Conservation (phyloP, 2,888 invertebrate genomes). For the Drosophila acutilabella region DNA sequence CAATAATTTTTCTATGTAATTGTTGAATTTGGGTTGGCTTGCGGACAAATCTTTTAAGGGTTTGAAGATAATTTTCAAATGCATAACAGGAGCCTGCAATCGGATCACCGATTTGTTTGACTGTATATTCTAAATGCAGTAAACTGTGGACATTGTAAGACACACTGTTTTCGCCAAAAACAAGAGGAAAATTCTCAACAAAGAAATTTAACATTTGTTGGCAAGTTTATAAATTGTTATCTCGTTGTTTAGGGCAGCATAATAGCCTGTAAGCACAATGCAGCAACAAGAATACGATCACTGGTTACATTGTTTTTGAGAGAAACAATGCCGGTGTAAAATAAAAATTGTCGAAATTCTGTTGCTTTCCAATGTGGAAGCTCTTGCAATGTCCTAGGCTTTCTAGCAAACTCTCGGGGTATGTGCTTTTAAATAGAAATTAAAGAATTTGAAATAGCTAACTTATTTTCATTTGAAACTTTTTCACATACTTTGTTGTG, state of each 20-base stretch:
- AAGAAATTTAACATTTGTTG: conserved; percentile 17
- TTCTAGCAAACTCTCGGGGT: not conserved
- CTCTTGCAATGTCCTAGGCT: not conserved
- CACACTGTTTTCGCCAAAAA: conserved; percentile 12
- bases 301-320: not conserved
- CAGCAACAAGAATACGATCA: conserved; percentile 1
- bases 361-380: conserved; percentile 7
- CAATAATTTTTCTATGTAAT: not conserved
- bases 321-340: not conserved
- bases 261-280: conserved; percentile 3
- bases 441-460: not conserved
- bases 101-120: conserved; percentile 5
- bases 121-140: not conserved
- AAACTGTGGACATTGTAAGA: conserved; percentile 5
- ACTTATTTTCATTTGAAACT: not conserved
- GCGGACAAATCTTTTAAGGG: not conserved
- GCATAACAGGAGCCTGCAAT: conserved; percentile 2
- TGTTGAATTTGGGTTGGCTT: not conserved
- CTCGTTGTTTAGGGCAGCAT: conserved; percentile 1
- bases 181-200: conserved; percentile 24
- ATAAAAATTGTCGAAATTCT: conserved; percentile 8
- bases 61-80: conserved; percentile 22
- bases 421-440: not conserved
- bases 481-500: not conserved
- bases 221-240: conserved; percentile 11